Conservation (phyloP, 2,888 invertebrate genomes). For the Myathropa florea region DNA sequence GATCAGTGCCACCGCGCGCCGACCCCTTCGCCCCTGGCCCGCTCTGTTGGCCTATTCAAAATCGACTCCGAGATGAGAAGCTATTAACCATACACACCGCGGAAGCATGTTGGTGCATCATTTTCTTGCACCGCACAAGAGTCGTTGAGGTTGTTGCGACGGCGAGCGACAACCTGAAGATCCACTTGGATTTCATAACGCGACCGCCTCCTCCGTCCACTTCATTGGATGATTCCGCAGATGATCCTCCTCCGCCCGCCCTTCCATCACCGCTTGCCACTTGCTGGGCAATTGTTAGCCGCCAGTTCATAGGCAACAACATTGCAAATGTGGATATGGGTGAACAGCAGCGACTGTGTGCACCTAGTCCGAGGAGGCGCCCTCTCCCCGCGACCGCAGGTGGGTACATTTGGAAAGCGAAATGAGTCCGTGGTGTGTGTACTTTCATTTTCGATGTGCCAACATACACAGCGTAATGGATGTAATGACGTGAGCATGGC, state of each 20-base stretch:
- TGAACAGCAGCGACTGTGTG: conserved; percentile 26
- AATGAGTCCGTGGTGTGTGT: conserved; percentile 16
- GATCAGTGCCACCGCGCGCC: background rate
- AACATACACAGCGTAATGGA: conserved; percentile 41
- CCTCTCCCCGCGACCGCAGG: background rate
- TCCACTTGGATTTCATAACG: conserved; percentile 63
- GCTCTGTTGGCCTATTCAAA: conserved; percentile 34
- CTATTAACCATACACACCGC: conserved; percentile 41
- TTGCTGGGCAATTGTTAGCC: conserved; percentile 10
- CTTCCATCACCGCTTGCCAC: background rate
- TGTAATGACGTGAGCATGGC: conserved; percentile 55
- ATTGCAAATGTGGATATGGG: conserved; percentile 39
- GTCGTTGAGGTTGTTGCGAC: background rate
- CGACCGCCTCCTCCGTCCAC: background rate
- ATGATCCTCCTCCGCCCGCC: conserved; percentile 18
- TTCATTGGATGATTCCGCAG: background rate
- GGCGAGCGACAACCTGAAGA: conserved; percentile 50
- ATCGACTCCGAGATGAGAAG: conserved; percentile 35
- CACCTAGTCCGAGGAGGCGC: background rate
- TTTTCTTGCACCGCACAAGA: conserved; percentile 3
- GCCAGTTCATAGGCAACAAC: background rate
- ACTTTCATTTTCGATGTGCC: conserved; percentile 68
- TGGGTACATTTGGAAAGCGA: conserved; percentile 27
- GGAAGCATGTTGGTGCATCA: conserved; percentile 55
- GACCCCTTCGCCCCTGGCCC: background rate